Conservation (phyloP, 2,797 vertebrate species). For the Enteromius mattozi region DNA sequence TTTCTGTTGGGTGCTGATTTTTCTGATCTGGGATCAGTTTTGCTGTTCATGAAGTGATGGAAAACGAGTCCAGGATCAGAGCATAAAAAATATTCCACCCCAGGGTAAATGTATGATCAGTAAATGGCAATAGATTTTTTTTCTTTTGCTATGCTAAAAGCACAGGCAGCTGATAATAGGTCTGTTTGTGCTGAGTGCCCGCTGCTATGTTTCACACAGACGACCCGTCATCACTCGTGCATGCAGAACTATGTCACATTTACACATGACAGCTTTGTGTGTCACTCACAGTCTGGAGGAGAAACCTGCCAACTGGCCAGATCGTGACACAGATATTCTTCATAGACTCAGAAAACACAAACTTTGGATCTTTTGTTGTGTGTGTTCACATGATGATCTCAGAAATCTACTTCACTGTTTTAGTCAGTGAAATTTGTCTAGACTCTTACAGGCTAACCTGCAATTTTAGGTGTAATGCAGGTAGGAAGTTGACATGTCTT, state of each 20-base stretch:
- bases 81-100: constrained; percentile 14
- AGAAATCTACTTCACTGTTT: neutral
- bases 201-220: constrained; percentile 24
- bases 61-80: neutral
- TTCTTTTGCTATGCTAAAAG: constrained; percentile 37
- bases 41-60: constrained; percentile 4
- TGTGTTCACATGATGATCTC: neutral
- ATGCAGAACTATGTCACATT: constrained; percentile 45
- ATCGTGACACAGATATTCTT: constrained; percentile 44
- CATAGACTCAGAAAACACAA: neutral
- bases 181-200: constrained; percentile 25
- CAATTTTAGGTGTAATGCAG: neutral
- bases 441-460: neutral
- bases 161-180: constrained; percentile 24
- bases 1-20: constrained; percentile 16
- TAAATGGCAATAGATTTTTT: constrained; percentile 47
- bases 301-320: constrained; percentile 41
- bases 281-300: constrained; percentile 43
- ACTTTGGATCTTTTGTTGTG: constrained; percentile 19
- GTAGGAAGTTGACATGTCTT: neutral
- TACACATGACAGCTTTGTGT: constrained; percentile 50
- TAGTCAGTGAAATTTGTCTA: neutral
- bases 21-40: constrained; percentile 19
- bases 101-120: constrained; percentile 33
- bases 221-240: constrained; percentile 17